Evolutionary conservation across 2,888 invertebrate genomes (phyloP).

Genomic region (Liodrosophila aerea): DNA sequence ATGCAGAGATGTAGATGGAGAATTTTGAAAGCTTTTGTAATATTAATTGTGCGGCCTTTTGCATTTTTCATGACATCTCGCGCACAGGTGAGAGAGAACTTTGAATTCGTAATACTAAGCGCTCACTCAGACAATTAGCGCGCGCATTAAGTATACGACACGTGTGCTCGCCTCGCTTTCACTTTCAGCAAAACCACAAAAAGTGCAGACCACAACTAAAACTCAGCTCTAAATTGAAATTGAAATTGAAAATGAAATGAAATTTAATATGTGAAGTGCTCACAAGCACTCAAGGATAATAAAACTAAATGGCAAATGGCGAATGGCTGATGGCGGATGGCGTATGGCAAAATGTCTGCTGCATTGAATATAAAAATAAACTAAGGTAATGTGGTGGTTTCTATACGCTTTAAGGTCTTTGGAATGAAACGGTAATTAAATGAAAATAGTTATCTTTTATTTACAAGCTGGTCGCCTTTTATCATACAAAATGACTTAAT

Average conservation of each 20-base stretch:
- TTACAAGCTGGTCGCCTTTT: too few species aligned
- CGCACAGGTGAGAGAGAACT: neutral
- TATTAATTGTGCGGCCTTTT: constrained; percentile 49
- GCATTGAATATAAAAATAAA: constrained; percentile 23
- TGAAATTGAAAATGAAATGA: constrained; percentile 4
- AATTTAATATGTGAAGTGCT: constrained; percentile 45
- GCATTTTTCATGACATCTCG: constrained; percentile 37
- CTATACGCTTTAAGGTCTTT: constrained; percentile 17
- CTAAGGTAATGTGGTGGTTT: neutral
- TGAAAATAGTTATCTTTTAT: neutral
- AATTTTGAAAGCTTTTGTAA: constrained; percentile 44
- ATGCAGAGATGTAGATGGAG: constrained; percentile 12
- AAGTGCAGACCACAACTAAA: constrained; percentile 16
- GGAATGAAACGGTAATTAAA: neutral
- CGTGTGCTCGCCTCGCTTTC: constrained; percentile 2
- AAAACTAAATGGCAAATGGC: constrained; percentile 48
- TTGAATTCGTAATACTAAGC: constrained; percentile 36
- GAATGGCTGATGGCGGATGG: too few species aligned
- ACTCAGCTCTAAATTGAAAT: neutral
- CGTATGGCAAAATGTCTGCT: constrained; percentile 27
- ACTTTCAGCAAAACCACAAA: constrained; percentile 18
- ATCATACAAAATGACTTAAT: neutral
- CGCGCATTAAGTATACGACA: constrained; percentile 32
- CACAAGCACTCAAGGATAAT: constrained; percentile 12
- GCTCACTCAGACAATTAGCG: constrained; percentile 41